phyloP scores from a whole-genome alignment of 2,888 invertebrate genomes.

The Notocelia uddmanniana region DNA sequence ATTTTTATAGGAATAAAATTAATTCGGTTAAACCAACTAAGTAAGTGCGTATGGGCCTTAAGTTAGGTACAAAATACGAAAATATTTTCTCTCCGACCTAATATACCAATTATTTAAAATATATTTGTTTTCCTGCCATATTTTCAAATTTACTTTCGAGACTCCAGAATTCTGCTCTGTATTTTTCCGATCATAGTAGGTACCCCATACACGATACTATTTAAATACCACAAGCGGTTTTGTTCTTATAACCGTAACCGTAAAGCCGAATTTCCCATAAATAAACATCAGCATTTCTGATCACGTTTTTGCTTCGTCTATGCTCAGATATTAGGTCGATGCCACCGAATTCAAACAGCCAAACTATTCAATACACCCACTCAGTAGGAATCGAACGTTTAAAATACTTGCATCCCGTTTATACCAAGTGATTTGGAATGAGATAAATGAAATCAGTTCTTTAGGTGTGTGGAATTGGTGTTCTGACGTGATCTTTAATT shows the following conservation, averaged over 20 bases:
- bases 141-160: neutral
- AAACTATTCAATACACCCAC: slow-evolving; percentile 25
- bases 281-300: slow-evolving; percentile 38
- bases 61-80: neutral
- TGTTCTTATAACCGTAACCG: neutral
- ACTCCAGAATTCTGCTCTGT: slow-evolving; percentile 2
- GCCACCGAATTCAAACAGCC: slow-evolving; percentile 42
- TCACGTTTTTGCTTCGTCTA: slow-evolving; percentile 46
- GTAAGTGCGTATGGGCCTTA: too few relatives aligned
- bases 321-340: slow-evolving; percentile 44
- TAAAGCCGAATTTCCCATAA: slow-evolving; percentile 24
- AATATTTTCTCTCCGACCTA: neutral
- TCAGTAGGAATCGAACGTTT: slow-evolving; percentile 2
- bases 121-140: neutral
- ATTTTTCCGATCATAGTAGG: slow-evolving; percentile 18
- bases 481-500: slow-evolving; percentile 50
- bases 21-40: too few relatives aligned
- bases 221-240: neutral
- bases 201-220: slow-evolving; percentile 8
- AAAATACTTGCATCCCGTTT: slow-evolving; percentile 25
- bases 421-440: slow-evolving; percentile 1
- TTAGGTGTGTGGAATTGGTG: slow-evolving; percentile 30
- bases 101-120: neutral
- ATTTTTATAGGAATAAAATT: too few relatives aligned
- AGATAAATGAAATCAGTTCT: slow-evolving; percentile 13